Percentiles rank a stretch among this genome's conserved stretches.
Evolutionary conservation across 2,797 vertebrate genomes (phyloP).

Genomic region (Anomalospiza imberbis): DNA sequence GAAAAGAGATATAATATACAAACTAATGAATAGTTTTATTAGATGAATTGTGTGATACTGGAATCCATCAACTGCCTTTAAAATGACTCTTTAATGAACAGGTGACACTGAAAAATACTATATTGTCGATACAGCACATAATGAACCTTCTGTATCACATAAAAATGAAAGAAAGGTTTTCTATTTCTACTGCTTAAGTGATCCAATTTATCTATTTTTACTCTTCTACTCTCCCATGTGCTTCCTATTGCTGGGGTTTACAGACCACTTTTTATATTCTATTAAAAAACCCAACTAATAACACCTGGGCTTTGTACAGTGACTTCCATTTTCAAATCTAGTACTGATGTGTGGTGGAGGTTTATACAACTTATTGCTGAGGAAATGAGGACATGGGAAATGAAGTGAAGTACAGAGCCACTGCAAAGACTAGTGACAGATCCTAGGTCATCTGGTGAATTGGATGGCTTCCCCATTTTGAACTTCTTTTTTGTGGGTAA

Average conservation of each 20-base stretch:
- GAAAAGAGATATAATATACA: slow-evolving; percentile 30
- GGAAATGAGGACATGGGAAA: neutral
- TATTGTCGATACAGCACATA: slow-evolving; percentile 51
- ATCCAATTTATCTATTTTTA: slow-evolving; percentile 46
- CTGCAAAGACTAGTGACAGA: neutral
- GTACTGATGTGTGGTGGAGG: neutral
- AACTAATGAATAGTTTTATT: slow-evolving; percentile 53
- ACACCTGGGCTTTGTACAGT: neutral
- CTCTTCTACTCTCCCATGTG: neutral
- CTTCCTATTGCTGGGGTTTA: neutral
- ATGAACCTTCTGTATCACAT: slow-evolving; percentile 57
- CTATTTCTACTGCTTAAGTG: slow-evolving; percentile 45
- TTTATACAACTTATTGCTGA: neutral
- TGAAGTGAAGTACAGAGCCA: neutral
- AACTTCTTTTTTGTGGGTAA: neutral
- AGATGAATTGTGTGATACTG: slow-evolving; percentile 24
- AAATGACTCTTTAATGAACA: slow-evolving; percentile 66
- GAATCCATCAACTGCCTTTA: slow-evolving; percentile 50
- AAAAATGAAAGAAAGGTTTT: slow-evolving; percentile 61
- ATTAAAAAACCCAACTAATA: neutral
- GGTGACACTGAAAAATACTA: slow-evolving; percentile 59
- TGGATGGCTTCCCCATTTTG: neutral
- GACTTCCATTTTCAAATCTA: neutral
- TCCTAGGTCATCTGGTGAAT: neutral
- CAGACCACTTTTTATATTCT: neutral